Percentiles rank a stretch among this genome's conserved stretches.
Evolutionary conservation across 2,888 invertebrate species (phyloP).

Genomic region (Cyaniris semiargus): DNA sequence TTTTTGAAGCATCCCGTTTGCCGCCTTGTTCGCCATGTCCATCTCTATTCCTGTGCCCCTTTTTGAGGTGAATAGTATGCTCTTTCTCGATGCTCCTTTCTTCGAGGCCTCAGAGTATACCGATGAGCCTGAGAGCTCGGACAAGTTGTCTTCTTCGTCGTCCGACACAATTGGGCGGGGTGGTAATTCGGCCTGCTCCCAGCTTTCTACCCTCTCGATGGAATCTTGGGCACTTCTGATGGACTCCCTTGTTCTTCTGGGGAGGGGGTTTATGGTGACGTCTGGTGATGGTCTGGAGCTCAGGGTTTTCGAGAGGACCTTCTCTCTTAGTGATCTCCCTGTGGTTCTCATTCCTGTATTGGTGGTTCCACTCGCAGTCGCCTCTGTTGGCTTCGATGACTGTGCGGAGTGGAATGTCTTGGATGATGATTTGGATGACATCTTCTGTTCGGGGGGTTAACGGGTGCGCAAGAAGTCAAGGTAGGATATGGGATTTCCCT

Average conservation of each 20-base stretch:
- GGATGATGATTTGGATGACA: no score
- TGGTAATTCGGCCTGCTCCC: neutral
- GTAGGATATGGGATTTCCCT: no score
- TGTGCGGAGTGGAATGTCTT: no score
- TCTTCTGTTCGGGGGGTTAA: no score
- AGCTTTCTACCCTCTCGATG: neutral
- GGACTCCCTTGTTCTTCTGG: neutral
- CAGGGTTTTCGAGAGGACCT: neutral
- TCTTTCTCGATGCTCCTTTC: neutral
- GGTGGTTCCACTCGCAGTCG: no score
- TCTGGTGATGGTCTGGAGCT: neutral
- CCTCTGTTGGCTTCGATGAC: no score
- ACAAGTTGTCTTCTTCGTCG: neutral
- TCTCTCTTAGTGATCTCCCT: neutral
- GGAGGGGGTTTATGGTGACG: neutral
- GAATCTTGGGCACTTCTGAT: neutral
- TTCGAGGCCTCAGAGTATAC: neutral
- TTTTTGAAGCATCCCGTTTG: slow-evolving; percentile 37
- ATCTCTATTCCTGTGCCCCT: slow-evolving; percentile 36
- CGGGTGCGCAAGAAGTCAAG: no score
- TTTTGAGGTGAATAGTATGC: slow-evolving; percentile 24
- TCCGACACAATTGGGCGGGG: neutral
- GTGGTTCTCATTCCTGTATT: neutral
- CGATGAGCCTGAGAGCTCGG: neutral
- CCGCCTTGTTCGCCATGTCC: slow-evolving; percentile 40